Evolutionary conservation across 1,140 invertebrate species (phyloP).

Genomic region (Dendrolimus kikuchii): DNA sequence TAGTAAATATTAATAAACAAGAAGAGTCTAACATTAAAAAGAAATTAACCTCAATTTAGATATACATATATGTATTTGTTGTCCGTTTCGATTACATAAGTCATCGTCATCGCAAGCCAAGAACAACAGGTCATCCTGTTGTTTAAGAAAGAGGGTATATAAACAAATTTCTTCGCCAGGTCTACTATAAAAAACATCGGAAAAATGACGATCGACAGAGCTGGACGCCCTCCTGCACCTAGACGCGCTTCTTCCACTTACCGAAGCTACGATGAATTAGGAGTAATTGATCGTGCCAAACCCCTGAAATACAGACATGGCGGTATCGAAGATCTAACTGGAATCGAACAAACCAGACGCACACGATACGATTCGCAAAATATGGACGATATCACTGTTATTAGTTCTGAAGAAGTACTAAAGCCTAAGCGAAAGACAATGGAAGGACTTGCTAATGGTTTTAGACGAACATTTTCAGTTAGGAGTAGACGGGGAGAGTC

Average conservation of each 20-base stretch:
- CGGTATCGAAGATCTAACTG: conserved; percentile 53
- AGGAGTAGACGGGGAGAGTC: conserved; percentile 47
- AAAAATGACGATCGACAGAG: conserved; percentile 60
- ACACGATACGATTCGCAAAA: conserved; percentile 38
- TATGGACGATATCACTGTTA: conserved; percentile 64
- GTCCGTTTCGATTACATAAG: too few species aligned
- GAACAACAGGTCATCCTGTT: conserved; percentile 22
- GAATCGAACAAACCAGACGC: conserved; percentile 38
- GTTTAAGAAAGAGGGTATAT: conserved; percentile 9
- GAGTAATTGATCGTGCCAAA: conserved; percentile 43
- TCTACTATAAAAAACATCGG: conserved; percentile 32
- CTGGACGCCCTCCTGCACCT: conserved; percentile 52
- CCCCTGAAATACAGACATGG: conserved; percentile 50
- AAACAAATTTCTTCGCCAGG: conserved; percentile 50
- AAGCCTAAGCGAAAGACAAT: conserved; percentile 58
- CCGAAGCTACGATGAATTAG: conserved; percentile 69
- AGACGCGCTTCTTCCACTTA: conserved; percentile 67
- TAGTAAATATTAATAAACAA: too few species aligned
- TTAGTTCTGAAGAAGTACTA: conserved; percentile 66
- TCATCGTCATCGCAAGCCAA: conserved; percentile 37
- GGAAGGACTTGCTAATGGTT: conserved; percentile 54
- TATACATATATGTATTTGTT: too few species aligned
- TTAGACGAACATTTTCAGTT: conserved; percentile 60
- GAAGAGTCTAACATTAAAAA: too few species aligned
- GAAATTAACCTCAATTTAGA: too few species aligned